These are phyloP conservation scores for Sorex maritimensis DNA, from an alignment of 2,797 vertebrate species.

Conservation along the genomic window DNA sequence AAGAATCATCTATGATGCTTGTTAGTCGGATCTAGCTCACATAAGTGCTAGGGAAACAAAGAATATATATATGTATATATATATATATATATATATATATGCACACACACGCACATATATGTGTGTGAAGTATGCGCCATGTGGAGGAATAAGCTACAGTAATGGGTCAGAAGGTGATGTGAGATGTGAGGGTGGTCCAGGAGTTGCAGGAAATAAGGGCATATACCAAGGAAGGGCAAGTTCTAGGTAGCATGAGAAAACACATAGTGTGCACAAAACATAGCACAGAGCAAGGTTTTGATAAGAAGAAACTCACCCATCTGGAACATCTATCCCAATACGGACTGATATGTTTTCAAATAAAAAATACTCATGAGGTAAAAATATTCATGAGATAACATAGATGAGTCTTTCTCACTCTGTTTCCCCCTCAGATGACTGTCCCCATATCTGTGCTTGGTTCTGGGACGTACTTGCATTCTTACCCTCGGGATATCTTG, in stretches of 20 bases:
- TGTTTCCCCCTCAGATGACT: not conserved
- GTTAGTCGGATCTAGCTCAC: not conserved
- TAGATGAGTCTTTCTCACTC: not conserved
- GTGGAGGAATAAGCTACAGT: no score
- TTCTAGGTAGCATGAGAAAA: not conserved
- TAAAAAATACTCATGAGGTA: not conserved
- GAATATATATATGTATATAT: not conserved
- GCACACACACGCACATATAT: no score
- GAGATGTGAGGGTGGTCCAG: not conserved
- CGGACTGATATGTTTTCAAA: not conserved
- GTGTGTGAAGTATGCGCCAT: not conserved
- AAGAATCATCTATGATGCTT: not conserved
- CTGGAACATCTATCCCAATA: not conserved
- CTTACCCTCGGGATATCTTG: not conserved
- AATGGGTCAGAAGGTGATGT: no score
- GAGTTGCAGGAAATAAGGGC: no score
- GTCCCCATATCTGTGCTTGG: not conserved
- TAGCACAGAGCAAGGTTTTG: not conserved
- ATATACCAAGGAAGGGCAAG: not conserved
- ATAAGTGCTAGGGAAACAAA: not conserved
- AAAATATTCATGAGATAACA: not conserved
- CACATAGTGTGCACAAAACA: not conserved
- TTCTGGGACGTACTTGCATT: not conserved
- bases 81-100: no score
- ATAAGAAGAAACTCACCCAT: not conserved